phyloP scores from a whole-genome alignment of 2,797 vertebrate species.

The Sebastes dallii region DNA sequence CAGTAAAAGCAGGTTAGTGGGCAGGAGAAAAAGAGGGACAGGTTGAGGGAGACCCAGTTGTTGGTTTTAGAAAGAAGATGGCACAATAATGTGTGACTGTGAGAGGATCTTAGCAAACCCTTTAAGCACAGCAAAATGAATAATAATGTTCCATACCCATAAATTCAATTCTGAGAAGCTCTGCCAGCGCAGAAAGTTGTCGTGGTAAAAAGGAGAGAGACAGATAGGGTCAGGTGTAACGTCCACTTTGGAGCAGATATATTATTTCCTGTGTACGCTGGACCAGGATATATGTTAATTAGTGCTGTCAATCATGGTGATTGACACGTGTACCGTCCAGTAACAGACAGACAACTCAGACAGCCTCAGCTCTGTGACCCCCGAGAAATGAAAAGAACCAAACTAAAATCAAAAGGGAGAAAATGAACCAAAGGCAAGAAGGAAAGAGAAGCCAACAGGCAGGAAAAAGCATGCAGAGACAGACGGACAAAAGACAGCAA shows the following conservation, averaged over 20 bases:
- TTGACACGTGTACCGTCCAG: conserved; percentile 75
- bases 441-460: conserved; percentile 62
- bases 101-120: conserved; percentile 80
- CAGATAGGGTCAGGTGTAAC: conserved; percentile 81
- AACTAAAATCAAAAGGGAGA: conserved; percentile 27
- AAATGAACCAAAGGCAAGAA: conserved; percentile 61
- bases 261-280: conserved; percentile 53
- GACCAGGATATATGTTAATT: conserved; percentile 77
- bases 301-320: conserved; percentile 69
- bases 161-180: conserved; percentile 88
- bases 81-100: conserved; percentile 81
- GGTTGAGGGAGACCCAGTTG: conserved; percentile 74
- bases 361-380: conserved; percentile 81
- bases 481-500: conserved; percentile 68
- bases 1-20: conserved; percentile 66
- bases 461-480: conserved; percentile 73
- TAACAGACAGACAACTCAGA: conserved; percentile 84
- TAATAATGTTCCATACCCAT: conserved; percentile 87
- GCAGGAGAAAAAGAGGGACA: conserved; percentile 67
- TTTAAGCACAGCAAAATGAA: conserved; percentile 83
- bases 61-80: conserved; percentile 84
- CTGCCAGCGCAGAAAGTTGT: conserved; percentile 87
- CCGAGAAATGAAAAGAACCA: conserved; percentile 59
- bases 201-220: conserved; percentile 80
- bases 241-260: conserved; percentile 78